Percentiles rank a stretch among this genome's conserved stretches.
Conservation (phyloP, 2,888 invertebrate species). For the Conops quadrifasciatus region DNA sequence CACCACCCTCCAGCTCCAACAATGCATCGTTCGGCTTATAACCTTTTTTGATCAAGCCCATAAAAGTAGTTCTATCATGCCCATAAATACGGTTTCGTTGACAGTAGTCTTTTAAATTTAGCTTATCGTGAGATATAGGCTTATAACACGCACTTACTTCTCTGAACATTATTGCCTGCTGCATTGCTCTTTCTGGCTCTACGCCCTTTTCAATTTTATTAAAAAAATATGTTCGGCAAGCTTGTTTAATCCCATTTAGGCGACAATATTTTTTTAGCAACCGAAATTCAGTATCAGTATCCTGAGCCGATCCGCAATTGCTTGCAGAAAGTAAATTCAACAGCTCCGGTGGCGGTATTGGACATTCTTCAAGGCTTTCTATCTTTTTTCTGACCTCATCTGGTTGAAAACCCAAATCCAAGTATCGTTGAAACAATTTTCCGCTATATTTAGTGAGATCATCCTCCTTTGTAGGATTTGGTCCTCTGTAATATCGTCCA, state of each 20-base stretch:
- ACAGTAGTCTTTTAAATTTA: neutral
- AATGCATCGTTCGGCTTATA: neutral
- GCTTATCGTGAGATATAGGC: conserved; percentile 1
- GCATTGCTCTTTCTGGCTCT: neutral
- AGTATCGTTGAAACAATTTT: neutral
- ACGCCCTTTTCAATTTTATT: neutral
- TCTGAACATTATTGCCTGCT: neutral
- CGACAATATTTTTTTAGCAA: conserved; percentile 11
- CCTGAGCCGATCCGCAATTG: neutral
- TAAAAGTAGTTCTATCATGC: neutral
- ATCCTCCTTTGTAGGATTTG: neutral
- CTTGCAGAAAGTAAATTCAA: neutral
- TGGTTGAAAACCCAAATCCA: neutral
- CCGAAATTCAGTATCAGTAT: neutral
- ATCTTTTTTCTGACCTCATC: conserved; percentile 12
- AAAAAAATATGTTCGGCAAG: neutral
- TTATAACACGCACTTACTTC: neutral
- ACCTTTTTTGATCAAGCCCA: neutral
- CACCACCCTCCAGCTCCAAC: neutral
- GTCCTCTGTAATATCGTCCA: neutral
- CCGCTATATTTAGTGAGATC: neutral
- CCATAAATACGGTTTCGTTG: neutral
- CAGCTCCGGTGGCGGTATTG: neutral
- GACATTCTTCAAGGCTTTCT: neutral
- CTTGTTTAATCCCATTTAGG: neutral